Percentiles rank a stretch among this genome's conserved stretches.
Conservation (phyloP, 2,797 vertebrate species). For the Ataeniobius toweri region DNA sequence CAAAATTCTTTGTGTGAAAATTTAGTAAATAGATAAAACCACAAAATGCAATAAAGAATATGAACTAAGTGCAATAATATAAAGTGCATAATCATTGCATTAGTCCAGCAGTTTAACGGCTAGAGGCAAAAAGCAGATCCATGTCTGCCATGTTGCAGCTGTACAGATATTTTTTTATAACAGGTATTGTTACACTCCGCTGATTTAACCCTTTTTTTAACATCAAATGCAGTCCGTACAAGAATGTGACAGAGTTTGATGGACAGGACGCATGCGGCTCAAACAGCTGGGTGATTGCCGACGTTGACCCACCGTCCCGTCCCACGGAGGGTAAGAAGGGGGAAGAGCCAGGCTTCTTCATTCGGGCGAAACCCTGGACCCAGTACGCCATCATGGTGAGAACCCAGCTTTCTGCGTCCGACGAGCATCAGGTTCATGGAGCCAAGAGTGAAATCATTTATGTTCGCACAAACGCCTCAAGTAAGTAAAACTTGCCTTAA, state of each 20-base stretch:
- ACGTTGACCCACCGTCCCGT: slow-evolving; percentile 89
- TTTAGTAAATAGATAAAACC: background rate
- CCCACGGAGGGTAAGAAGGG: slow-evolving; percentile 79
- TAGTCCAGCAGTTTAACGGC: no score
- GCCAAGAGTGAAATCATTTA: slow-evolving; percentile 98
- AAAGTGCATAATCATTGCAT: background rate
- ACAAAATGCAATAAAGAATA: background rate
- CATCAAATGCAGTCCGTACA: slow-evolving; percentile 81
- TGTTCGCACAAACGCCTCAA: slow-evolving; percentile 89
- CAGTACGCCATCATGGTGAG: slow-evolving; percentile 98
- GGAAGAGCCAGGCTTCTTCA: slow-evolving; percentile 85
- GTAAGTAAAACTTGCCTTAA: slow-evolving; percentile 76
- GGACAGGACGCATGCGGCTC: slow-evolving; percentile 97
- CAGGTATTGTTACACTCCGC: background rate
- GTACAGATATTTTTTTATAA: background rate
- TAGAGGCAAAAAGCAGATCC: background rate
- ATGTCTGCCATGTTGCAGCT: background rate
- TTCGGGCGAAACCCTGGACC: slow-evolving; percentile 94
- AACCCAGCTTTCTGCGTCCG: slow-evolving; percentile 92
- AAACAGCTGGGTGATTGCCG: slow-evolving; percentile 96
- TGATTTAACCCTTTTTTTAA: background rate
- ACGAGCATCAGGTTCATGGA: slow-evolving; percentile 89
- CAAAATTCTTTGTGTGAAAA: background rate
- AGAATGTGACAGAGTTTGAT: slow-evolving; percentile 95
- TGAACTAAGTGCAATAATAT: background rate